phyloP scores from a whole-genome alignment of 2,888 invertebrate genomes.

The Lucinisca nassula region DNA sequence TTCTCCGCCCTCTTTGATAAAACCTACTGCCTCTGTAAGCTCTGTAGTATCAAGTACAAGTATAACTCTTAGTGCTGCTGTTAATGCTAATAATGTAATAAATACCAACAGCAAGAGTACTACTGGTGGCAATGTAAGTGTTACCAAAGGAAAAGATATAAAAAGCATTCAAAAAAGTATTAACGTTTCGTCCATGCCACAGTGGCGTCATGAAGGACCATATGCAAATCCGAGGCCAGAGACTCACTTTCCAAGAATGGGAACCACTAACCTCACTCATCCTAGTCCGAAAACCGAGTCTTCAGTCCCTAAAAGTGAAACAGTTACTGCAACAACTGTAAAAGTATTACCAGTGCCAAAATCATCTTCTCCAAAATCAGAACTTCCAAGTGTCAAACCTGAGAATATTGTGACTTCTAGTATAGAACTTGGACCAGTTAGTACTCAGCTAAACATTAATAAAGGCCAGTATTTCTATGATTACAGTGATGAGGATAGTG shows the following conservation, averaged over 20 bases:
- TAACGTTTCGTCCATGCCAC: neutral
- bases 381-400: neutral
- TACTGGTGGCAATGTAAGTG: neutral
- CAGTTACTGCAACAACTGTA: slow-evolving; percentile 35
- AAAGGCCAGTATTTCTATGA: slow-evolving; percentile 81
- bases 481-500: slow-evolving; percentile 84
- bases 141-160: neutral
- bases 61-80: neutral
- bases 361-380: neutral
- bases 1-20: neutral
- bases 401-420: neutral
- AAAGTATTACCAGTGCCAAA: slow-evolving; percentile 47
- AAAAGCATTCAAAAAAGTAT: neutral
- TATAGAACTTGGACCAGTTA: neutral
- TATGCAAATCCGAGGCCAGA: slow-evolving; percentile 31
- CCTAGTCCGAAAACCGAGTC: slow-evolving; percentile 63
- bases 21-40: neutral
- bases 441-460: slow-evolving; percentile 31
- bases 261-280: slow-evolving; percentile 57
- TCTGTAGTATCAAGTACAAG: neutral
- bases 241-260: slow-evolving; percentile 67
- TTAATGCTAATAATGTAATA: neutral
- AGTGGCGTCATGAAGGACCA: neutral
- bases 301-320: neutral
- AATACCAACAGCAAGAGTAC: neutral